A percentile compares a stretch with the other conserved stretches of the same genome.
phyloP scores from a whole-genome alignment of 2,113 vertebrate genomes.

The Progne subis region DNA sequence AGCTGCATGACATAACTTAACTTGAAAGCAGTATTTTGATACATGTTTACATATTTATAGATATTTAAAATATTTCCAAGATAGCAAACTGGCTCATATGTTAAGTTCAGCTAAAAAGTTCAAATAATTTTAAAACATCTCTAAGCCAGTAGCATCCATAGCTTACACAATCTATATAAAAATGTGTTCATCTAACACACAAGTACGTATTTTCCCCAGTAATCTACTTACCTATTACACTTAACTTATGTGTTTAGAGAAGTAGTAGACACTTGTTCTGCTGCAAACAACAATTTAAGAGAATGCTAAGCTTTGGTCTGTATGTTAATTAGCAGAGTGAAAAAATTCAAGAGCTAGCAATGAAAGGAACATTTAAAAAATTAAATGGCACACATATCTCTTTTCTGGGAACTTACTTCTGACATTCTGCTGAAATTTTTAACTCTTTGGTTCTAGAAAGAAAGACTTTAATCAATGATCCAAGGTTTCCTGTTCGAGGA shows the following conservation, averaged over 20 bases:
- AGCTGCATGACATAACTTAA: not conserved
- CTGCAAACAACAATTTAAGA: not conserved
- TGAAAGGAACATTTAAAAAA: not conserved
- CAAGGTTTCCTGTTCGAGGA: slow-evolving; percentile 93
- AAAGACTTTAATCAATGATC: slow-evolving; percentile 90
- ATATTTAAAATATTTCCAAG: not conserved
- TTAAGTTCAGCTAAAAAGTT: not conserved
- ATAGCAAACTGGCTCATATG: not conserved
- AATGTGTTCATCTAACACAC: not conserved
- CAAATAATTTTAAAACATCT: not conserved
- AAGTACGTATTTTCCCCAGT: not conserved
- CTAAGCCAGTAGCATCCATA: not conserved
- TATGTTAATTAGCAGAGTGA: not conserved
- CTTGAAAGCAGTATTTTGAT: not conserved
- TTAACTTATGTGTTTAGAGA: not conserved
- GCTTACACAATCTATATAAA: not conserved
- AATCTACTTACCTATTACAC: not conserved
- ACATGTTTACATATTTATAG: not conserved
- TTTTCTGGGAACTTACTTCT: slow-evolving; percentile 86
- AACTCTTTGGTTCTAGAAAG: slow-evolving; percentile 96
- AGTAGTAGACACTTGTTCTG: not conserved
- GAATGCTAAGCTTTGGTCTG: not conserved
- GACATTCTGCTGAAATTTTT: slow-evolving; percentile 97
- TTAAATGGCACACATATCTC: not conserved
- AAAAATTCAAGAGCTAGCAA: not conserved